These are phyloP conservation scores for Sus cebifrons DNA, from an alignment of 2,797 vertebrate genomes.

Conservation along the genomic window DNA sequence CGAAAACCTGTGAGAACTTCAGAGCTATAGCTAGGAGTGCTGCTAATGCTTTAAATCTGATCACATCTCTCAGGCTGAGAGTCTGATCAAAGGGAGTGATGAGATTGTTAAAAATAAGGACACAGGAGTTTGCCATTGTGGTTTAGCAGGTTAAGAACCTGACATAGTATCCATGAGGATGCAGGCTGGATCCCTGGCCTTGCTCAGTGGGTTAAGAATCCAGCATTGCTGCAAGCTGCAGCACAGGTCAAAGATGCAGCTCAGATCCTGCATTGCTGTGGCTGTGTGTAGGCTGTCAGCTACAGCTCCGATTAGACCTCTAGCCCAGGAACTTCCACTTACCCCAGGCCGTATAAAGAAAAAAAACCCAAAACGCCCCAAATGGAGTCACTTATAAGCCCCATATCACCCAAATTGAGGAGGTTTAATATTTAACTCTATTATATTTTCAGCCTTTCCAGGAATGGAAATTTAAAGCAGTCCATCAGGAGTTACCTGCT, in stretches of 20 bases:
- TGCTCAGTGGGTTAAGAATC: too few species aligned
- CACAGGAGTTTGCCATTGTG: neutral
- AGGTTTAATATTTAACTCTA: neutral
- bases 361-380: neutral
- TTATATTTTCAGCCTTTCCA: neutral
- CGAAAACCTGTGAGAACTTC: neutral
- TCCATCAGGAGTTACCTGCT: neutral
- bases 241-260: too few species aligned
- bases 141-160: too few species aligned
- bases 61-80: neutral
- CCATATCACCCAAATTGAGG: neutral
- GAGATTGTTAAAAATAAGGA: neutral
- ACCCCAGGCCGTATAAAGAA: too few species aligned
- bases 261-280: too few species aligned
- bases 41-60: neutral
- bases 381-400: neutral
- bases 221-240: too few species aligned
- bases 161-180: too few species aligned
- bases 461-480: neutral
- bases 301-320: too few species aligned
- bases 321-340: too few species aligned
- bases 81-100: neutral
- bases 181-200: too few species aligned
- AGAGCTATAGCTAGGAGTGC: neutral
- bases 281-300: too few species aligned